These are phyloP conservation scores for Yponomeuta cagnagella DNA, from an alignment of 2,888 invertebrate genomes.

Conservation along the genomic window DNA sequence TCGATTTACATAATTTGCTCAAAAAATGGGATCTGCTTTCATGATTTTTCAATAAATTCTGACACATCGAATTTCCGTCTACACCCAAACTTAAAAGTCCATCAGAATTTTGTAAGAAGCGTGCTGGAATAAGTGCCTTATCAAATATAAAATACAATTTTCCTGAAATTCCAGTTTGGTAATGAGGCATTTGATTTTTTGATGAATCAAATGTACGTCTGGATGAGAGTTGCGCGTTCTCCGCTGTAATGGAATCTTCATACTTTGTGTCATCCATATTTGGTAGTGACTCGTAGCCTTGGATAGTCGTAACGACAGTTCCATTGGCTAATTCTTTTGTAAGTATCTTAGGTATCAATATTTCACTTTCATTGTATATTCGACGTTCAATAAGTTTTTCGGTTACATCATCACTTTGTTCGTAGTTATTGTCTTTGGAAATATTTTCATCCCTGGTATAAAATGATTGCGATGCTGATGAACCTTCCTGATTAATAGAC, in stretches of 20 bases:
- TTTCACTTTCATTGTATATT: conserved; percentile 26
- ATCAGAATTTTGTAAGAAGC: conserved; percentile 32
- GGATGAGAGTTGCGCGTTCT: background rate
- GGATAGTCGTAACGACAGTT: conserved; percentile 28
- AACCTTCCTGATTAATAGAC: no score
- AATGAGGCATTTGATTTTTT: background rate
- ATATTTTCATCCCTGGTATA: background rate
- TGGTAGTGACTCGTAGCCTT: conserved; percentile 32
- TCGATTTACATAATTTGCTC: conserved; percentile 25
- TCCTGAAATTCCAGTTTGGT: conserved; percentile 20
- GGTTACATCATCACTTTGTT: background rate
- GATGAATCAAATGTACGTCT: no score
- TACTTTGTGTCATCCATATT: conserved; percentile 26
- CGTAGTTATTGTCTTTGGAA: background rate
- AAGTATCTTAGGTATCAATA: conserved; percentile 31
- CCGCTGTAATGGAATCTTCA: background rate
- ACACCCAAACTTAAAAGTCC: conserved; percentile 33
- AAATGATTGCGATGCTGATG: background rate
- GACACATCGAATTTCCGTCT: conserved; percentile 33
- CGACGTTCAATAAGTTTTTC: conserved; percentile 14
- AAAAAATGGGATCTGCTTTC: background rate
- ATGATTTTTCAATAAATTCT: conserved; percentile 20
- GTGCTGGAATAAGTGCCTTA: conserved; percentile 31
- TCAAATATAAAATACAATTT: conserved; percentile 32
- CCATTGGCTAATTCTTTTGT: conserved; percentile 35